A percentile compares a stretch with the other conserved stretches of the same genome.
Conservation (phyloP, 2,797 vertebrate genomes). For the Paedocypris micromegethes region DNA sequence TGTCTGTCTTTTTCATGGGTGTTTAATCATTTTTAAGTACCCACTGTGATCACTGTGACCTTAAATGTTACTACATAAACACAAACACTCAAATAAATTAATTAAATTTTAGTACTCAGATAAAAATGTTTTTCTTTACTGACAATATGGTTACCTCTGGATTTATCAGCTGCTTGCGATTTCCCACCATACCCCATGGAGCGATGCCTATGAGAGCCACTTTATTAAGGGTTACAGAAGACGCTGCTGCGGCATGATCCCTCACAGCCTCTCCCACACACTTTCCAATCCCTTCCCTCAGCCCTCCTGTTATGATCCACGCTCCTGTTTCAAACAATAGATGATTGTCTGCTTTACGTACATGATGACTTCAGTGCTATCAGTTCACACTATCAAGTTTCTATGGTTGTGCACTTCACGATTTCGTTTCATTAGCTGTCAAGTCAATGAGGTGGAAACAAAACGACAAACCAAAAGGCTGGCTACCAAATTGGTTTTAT, state of each 20-base stretch:
- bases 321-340: conserved; percentile 65
- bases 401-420: neutral
- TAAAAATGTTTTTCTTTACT: no score
- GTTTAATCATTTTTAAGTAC: no score
- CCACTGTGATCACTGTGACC: no score
- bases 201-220: conserved; percentile 82
- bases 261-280: conserved; percentile 84
- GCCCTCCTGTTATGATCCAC: conserved; percentile 81
- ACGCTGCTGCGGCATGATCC: conserved; percentile 77
- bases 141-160: conserved; percentile 65
- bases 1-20: no score
- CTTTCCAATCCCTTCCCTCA: conserved; percentile 76
- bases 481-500: no score
- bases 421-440: neutral
- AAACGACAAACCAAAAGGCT: neutral
- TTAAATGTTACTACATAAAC: no score
- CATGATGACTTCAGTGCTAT: no score
- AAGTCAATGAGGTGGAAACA: no score
- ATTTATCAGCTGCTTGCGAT: conserved; percentile 69
- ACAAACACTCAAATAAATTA: no score
- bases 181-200: conserved; percentile 80
- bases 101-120: no score
- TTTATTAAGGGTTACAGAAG: conserved; percentile 66
- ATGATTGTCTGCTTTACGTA: neutral
- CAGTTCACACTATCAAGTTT: no score